phyloP scores from a whole-genome alignment of 2,113 vertebrate species.

The Paraplagusia blochii region DNA sequence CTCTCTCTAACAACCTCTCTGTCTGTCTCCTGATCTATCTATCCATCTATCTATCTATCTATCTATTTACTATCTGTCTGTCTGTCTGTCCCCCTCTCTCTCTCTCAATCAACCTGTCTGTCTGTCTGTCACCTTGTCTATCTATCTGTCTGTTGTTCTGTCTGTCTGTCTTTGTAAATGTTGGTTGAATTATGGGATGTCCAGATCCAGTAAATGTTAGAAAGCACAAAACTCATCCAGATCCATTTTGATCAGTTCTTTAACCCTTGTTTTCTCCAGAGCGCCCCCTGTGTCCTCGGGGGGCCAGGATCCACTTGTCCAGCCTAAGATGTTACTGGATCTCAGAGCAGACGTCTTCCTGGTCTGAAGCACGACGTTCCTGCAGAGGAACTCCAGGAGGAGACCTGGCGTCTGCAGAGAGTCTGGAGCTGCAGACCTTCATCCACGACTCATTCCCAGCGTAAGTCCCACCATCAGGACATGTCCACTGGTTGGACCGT shows the following conservation, averaged over 20 bases:
- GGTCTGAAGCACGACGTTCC: constrained; percentile 52
- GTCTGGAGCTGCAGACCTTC: constrained; percentile 61
- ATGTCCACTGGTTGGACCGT: background rate
- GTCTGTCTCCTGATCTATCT: too few relatives aligned
- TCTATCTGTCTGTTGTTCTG: too few relatives aligned
- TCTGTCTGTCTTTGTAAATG: too few relatives aligned
- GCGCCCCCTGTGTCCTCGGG: constrained; percentile 62
- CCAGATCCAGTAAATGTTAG: too few relatives aligned
- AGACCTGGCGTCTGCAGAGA: constrained; percentile 60
- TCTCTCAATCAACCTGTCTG: too few relatives aligned
- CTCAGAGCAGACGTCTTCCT: constrained; percentile 46
- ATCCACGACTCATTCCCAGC: constrained; percentile 59
- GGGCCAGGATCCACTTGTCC: constrained; percentile 54
- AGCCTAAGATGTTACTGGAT: constrained; percentile 75
- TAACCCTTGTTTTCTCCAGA: constrained; percentile 50
- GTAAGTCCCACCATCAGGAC: constrained; percentile 45
- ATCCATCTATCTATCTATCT: too few relatives aligned
- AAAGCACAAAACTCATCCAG: too few relatives aligned
- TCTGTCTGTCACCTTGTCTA: too few relatives aligned
- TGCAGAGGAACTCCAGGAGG: constrained; percentile 57
- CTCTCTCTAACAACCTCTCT: too few relatives aligned
- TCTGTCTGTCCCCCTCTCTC: too few relatives aligned
- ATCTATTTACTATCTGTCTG: too few relatives aligned
- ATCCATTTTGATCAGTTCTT: too few relatives aligned
- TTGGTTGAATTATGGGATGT: background rate